Evolutionary conservation across 2,113 vertebrate species (phyloP).

Genomic region (Morone chrysops): DNA sequence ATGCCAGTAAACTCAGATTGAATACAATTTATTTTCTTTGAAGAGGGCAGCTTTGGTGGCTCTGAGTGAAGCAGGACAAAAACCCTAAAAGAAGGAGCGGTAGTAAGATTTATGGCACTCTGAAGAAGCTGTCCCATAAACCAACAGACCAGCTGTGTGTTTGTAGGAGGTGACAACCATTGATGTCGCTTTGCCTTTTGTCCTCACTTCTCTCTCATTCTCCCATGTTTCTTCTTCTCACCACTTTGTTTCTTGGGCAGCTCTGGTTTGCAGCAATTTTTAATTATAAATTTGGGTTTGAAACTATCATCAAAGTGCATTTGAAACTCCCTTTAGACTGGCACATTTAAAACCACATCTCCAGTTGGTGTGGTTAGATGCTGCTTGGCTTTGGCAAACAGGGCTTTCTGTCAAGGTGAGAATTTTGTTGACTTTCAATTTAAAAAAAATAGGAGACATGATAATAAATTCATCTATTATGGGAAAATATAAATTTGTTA

Average conservation of each 20-base stretch:
- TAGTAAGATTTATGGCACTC: constrained; percentile 70
- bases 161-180: constrained; percentile 67
- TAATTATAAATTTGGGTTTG: not conserved
- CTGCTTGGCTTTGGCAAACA: not conserved
- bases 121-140: constrained; percentile 77
- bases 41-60: constrained; percentile 69
- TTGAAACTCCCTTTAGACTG: not conserved
- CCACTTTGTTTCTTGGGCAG: constrained; percentile 16
- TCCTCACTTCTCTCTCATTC: constrained; percentile 31
- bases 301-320: not conserved
- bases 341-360: not conserved
- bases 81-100: constrained; percentile 62
- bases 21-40: constrained; percentile 69
- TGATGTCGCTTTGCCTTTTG: constrained; percentile 71
- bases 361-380: not conserved
- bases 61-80: constrained; percentile 75
- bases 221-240: constrained; percentile 46
- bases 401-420: not conserved
- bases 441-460: too few relatives aligned
- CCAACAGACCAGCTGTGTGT: constrained; percentile 79
- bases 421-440: too few relatives aligned
- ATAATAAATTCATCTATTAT: too few relatives aligned
- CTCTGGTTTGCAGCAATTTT: not conserved
- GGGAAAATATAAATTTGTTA: too few relatives aligned
- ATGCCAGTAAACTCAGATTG: constrained; percentile 55